phyloP scores from a whole-genome alignment of 2,888 invertebrate species.

The Lepas anatifera region DNA sequence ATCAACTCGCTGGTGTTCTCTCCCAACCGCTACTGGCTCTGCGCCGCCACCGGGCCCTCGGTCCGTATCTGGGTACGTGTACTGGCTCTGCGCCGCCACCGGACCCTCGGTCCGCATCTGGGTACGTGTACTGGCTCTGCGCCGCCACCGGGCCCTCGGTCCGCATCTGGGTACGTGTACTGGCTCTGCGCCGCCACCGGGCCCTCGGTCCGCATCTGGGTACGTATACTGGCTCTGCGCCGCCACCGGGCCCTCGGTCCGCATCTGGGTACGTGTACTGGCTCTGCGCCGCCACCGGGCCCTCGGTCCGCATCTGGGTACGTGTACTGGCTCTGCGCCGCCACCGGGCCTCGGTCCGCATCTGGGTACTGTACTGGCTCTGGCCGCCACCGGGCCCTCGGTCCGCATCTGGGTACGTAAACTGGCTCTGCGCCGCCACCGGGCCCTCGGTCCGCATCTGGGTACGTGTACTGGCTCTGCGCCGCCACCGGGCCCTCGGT shows the following conservation, averaged over 20 bases:
- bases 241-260: neutral
- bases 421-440: too few relatives aligned
- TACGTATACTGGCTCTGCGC: too few relatives aligned
- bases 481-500: too few relatives aligned
- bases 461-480: too few relatives aligned
- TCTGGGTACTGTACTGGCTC: neutral
- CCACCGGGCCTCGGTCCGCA: neutral
- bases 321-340: too few relatives aligned
- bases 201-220: too few relatives aligned
- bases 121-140: too few relatives aligned
- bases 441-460: neutral
- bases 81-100: neutral
- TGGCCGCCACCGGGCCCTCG: too few relatives aligned
- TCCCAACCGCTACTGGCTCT: conserved; percentile 98
- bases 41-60: conserved; percentile 94
- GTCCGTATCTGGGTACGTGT: conserved; percentile 88
- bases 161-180: neutral
- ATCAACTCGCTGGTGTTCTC: conserved; percentile 98
- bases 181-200: too few relatives aligned
- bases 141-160: neutral
- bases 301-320: too few relatives aligned
- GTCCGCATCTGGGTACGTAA: too few relatives aligned
- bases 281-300: too few relatives aligned
- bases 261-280: neutral
- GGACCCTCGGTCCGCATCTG: conserved; percentile 9